These are phyloP conservation scores for Manis javanica DNA, from an alignment of 2,797 vertebrate genomes.

Conservation along the genomic window DNA sequence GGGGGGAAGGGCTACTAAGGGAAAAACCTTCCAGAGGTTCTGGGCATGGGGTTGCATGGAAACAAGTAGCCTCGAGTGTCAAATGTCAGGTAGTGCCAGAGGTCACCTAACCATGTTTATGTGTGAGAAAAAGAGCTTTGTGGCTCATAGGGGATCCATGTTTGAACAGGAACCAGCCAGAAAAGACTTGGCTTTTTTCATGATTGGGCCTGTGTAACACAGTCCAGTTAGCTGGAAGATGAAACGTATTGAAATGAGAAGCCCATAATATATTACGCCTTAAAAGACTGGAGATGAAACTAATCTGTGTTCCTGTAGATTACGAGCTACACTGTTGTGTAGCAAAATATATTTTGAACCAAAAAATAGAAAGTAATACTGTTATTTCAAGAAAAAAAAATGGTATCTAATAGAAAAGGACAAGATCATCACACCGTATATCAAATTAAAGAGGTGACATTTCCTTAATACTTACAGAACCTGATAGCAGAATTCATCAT, in stretches of 20 bases:
- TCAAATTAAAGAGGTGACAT: slow-evolving; percentile 13
- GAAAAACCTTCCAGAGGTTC: slow-evolving; percentile 43
- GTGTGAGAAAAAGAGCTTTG: neutral
- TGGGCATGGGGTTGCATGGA: slow-evolving; percentile 6
- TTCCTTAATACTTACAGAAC: neutral
- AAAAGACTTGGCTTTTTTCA: slow-evolving; percentile 4
- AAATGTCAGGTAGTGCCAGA: slow-evolving; percentile 21
- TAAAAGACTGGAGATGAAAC: slow-evolving; percentile 16
- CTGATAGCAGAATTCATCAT: neutral
- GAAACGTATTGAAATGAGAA: neutral
- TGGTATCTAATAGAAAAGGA: neutral
- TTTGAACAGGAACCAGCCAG: neutral
- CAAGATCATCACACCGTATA: neutral
- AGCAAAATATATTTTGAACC: slow-evolving; percentile 9
- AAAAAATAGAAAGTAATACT: slow-evolving; percentile 27
- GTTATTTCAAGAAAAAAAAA: neutral
- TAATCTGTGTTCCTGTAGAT: neutral
- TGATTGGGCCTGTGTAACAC: neutral
- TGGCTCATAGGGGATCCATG: neutral
- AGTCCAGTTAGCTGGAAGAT: neutral
- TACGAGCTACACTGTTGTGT: neutral
- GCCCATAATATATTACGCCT: neutral
- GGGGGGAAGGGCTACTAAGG: neutral
- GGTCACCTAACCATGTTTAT: slow-evolving; percentile 46
- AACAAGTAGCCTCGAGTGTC: slow-evolving; percentile 33